phyloP scores from a whole-genome alignment of 64 coral and sea anemone species.

The Platygyra sinensis region DNA sequence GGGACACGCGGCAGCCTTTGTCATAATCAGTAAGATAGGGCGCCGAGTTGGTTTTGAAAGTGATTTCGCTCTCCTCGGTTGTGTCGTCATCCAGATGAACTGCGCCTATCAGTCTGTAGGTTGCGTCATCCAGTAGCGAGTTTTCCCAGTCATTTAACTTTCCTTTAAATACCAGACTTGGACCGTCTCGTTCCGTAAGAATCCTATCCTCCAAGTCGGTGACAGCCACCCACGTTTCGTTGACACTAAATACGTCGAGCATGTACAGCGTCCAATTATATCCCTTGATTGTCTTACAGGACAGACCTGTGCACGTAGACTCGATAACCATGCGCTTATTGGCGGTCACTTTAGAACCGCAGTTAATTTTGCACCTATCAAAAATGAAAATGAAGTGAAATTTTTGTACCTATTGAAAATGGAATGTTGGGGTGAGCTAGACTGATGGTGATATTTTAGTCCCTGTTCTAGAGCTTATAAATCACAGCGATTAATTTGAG shows the following conservation, averaged over 20 bases:
- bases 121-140: slow-evolving; percentile 19
- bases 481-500: too few species aligned
- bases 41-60: slow-evolving; percentile 71
- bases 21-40: slow-evolving; percentile 22
- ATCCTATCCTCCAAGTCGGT: slow-evolving; percentile 26
- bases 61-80: slow-evolving; percentile 9
- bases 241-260: not conserved
- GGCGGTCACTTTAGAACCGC: slow-evolving; percentile 62
- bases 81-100: slow-evolving; percentile 28
- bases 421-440: not conserved
- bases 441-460: too few species aligned
- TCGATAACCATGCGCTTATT: slow-evolving; percentile 67
- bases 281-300: slow-evolving; percentile 49
- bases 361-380: slow-evolving; percentile 69
- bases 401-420: slow-evolving; percentile 48
- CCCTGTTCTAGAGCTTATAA: too few species aligned
- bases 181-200: slow-evolving; percentile 72
- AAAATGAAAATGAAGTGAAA: not conserved
- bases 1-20: slow-evolving; percentile 13
- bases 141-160: slow-evolving; percentile 39
- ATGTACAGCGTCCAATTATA: slow-evolving; percentile 80
- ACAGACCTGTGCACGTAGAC: slow-evolving; percentile 64
- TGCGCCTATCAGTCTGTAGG: not conserved
- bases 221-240: slow-evolving; percentile 51
- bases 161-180: slow-evolving; percentile 65